phyloP scores from a whole-genome alignment of 2,888 invertebrate species.

The Ophioninae sp. region DNA sequence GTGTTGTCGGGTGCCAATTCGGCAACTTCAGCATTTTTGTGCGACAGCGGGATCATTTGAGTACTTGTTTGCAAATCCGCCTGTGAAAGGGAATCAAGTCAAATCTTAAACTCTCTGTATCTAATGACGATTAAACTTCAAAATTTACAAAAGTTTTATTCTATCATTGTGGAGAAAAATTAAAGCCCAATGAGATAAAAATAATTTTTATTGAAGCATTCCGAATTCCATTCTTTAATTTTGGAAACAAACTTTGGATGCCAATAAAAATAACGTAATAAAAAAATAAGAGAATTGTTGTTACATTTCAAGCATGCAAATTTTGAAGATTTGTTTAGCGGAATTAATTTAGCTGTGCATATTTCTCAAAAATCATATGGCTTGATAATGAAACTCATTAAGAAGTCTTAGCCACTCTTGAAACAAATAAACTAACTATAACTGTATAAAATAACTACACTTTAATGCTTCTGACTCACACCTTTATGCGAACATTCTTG shows the following conservation, averaged over 20 bases:
- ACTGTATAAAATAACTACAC: neutral
- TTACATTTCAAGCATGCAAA: no score
- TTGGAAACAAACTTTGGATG: no score
- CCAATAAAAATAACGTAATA: no score
- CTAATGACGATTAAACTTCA: neutral
- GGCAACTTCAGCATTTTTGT: conserved; percentile 84
- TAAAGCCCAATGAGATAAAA: neutral
- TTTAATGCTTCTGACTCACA: conserved; percentile 70
- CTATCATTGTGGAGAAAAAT: no score
- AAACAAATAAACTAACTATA: no score
- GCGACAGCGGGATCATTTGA: conserved; percentile 91
- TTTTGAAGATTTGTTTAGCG: no score
- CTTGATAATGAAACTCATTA: neutral
- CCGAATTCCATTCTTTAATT: no score
- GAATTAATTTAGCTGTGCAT: neutral
- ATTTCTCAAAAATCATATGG: neutral
- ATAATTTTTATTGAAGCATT: neutral
- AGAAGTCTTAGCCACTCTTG: neutral
- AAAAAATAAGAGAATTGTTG: no score
- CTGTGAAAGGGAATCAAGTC: conserved; percentile 79
- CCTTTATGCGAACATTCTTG: conserved; percentile 91
- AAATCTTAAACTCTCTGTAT: neutral
- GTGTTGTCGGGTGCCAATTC: conserved; percentile 89
- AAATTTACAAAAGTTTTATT: neutral
- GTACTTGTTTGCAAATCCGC: conserved; percentile 97